Evolutionary conservation across 1,140 invertebrate genomes (phyloP), one percentile per base, ranked within the genome.

Genomic region (Drosophila lacertosa): DNA sequence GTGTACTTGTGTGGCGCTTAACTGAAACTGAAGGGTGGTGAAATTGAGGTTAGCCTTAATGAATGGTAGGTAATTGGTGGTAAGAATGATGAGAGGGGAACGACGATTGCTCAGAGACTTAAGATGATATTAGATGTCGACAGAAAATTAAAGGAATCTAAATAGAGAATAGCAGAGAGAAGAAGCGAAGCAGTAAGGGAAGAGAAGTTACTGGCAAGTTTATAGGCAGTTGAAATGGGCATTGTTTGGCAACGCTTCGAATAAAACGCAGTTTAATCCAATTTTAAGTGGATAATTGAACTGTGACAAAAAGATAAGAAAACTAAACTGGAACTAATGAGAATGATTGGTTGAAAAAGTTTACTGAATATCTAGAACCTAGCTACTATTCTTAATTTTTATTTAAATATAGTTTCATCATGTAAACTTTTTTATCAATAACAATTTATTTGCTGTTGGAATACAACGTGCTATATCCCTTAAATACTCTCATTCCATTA

Each of bases 21-120:
- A 57, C 50, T 70, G 44, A 35, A 70, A 42, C 55, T 57, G 18
- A 65, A 70, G 63, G 60, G 62, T 59, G 63, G 69, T 72, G 55
- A 55, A 60, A 72, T 72, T 60, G 64, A 72, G 63, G 62, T 67
- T 60, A 55, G 47, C 39, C 55, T 62, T 67, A 67, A 73, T 67
- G 57, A 73, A 60, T 65, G 60, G 18, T 13, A 55, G 45, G 51
- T 69, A 69, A 69, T 69, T 69, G 66, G 39, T 59, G 39, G 29
- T 5, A 40, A 35, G 11, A 16, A 4, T 11, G 5, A n/a, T 39
- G 5, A 3, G 7, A 15, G 15, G n/a, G n/a, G 37, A 40, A 16
- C 45, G 45, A 6, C 37, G 37, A 32, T 32, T 48, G n/a, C 15
- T 24, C 33, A 11, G 22, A 45, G 16, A 63, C 58, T 50, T 26